Conservation (phyloP, 37 sponge, comb jelly and placozoan genomes). For the Spongia lamella region DNA sequence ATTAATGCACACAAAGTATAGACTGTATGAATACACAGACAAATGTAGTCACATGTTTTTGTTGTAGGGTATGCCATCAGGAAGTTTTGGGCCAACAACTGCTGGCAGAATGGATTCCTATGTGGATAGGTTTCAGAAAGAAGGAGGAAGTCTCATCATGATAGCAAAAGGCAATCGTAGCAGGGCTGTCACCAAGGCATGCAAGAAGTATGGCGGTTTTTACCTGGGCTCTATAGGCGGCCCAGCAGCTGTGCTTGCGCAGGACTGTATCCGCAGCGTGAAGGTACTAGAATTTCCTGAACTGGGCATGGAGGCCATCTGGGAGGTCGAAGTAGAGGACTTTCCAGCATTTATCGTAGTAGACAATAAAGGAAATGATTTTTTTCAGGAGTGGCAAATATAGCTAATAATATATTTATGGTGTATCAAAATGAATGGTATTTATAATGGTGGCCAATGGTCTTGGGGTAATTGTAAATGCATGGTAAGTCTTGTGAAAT, state of each 20-base stretch:
- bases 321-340: conserved; percentile 53
- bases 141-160: conserved; percentile 52
- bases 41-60: neutral
- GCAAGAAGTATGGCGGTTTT: conserved; percentile 59
- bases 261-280: conserved; percentile 35
- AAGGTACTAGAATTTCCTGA: conserved; percentile 54
- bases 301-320: conserved; percentile 60
- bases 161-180: conserved; percentile 64
- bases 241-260: conserved; percentile 52
- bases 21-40: too few relatives aligned
- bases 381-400: conserved; percentile 51
- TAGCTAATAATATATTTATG: neutral
- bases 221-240: conserved; percentile 58
- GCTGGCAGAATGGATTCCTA: conserved; percentile 62
- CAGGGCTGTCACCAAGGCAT: conserved; percentile 43
- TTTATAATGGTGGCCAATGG: too few relatives aligned
- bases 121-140: conserved; percentile 33
- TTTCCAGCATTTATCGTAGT: conserved; percentile 63
- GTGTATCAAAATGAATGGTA: too few relatives aligned
- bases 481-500: too few relatives aligned
- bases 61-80: conserved; percentile 35
- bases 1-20: too few relatives aligned
- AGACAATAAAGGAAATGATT: conserved; percentile 61
- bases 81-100: conserved; percentile 57
- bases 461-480: too few relatives aligned